Evolutionary conservation across 2,113 vertebrate species (phyloP).

Genomic region (Psammodynastes pulverulentus): DNA sequence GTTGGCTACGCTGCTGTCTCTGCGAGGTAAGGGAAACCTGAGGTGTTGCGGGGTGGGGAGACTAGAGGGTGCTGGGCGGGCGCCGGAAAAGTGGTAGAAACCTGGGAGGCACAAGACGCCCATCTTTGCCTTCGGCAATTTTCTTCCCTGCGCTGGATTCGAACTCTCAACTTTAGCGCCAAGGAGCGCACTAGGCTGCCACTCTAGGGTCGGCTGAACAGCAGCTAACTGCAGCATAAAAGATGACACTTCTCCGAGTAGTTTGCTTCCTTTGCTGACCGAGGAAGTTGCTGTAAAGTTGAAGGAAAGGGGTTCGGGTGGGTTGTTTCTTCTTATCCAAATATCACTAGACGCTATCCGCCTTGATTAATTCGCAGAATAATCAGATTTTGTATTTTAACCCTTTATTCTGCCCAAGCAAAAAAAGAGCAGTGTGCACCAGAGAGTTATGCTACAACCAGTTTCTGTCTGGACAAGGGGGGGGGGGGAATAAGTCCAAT

Average conservation of each 20-base stretch:
- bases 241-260: too few species aligned
- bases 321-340: not conserved
- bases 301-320: not conserved
- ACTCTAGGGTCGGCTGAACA: too few species aligned
- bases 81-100: not conserved
- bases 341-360: not conserved
- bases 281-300: not conserved
- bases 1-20: constrained; percentile 61
- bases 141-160: not conserved
- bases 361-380: not conserved
- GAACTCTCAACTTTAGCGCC: constrained; percentile 20
- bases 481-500: too few species aligned
- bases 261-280: not conserved
- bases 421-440: not conserved
- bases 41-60: not conserved
- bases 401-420: not conserved
- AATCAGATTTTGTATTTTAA: not conserved
- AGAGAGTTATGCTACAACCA: not conserved
- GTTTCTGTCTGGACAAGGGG: too few species aligned
- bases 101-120: not conserved
- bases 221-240: not conserved
- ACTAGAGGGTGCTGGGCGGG: not conserved
- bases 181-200: not conserved
- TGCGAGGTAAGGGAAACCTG: constrained; percentile 64
- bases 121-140: not conserved